Base-by-base conservation (phyloP, 2,888 invertebrate species). In the Athalia rosae region DNA sequence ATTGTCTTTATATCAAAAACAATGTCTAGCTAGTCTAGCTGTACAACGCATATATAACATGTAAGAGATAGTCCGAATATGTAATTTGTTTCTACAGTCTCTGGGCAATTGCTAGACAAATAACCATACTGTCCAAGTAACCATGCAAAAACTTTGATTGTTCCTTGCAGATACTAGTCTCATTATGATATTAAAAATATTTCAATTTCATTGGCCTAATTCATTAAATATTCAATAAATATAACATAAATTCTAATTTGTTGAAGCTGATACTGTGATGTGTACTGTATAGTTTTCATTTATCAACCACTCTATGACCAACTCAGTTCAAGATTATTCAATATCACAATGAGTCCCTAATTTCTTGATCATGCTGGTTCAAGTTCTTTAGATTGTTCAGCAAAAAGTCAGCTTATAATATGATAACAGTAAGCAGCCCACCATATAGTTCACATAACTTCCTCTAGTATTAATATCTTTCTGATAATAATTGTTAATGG, bases 401-500 rank as follows among this genome's bases (percentile, higher is more conserved):
- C 1, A 9, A 2, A 58, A 58, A 6, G 58, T n/a, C 8, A n/a
- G 28, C 28, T 7, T 6, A 4, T 3, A 28, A 8, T 59, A 59
- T 13, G 8, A 7, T 28, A 4, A 45, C 43, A 11, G 41, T 43
- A 9, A 41, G 13, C n/a, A 47, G 63, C n/a, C 63, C 3, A 7
- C 45, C 13, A 47, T 47, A 47, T 47, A 15, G 47, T 8, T 9
- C 9, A 45, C 7, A 3, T 6, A 41, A 50, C 41, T n/a, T 28
- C 11, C 67, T 67, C 28, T 28, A n/a, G 41, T 53, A 67, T 67
- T 50, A 41, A 64, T 4, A 6, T 64, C n/a, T 53, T 67, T 50
- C 53, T 74, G 80, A 79, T 83, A 86, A 85, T 73, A 79, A 84
- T 71, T 85, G 69, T 85, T 82, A 80, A 85, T 85, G 82, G 81